Conservation (phyloP, 92 coral and sea anemone genomes). For the Palythoa caribaeorum region DNA sequence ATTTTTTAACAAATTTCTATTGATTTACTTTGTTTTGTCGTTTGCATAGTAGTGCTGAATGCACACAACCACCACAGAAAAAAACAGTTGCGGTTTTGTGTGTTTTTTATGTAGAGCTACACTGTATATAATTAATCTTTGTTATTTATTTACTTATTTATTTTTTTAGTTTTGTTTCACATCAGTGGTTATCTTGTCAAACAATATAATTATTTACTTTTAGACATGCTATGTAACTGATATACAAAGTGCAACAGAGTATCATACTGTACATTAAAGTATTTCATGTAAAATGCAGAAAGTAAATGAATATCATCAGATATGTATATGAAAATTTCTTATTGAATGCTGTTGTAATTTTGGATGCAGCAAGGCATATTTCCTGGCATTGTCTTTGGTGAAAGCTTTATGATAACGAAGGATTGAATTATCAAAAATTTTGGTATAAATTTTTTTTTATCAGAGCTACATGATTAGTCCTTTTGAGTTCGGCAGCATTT, state of each 20-base stretch:
- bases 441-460: conserved; percentile 43
- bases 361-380: conserved; percentile 44
- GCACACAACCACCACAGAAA: conserved; percentile 12
- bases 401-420: conserved; percentile 43
- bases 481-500: conserved; percentile 54
- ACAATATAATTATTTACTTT: conserved; percentile 46
- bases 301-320: conserved; percentile 45
- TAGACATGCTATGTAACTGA: conserved; percentile 41
- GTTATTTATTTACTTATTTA: conserved; percentile 10
- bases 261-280: conserved; percentile 50
- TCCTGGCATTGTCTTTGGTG: conserved; percentile 45
- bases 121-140: conserved; percentile 10
- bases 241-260: conserved; percentile 50
- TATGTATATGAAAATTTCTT: conserved; percentile 31
- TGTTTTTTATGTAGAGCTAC: conserved; percentile 45
- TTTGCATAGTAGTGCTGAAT: conserved; percentile 53
- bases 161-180: conserved; percentile 47
- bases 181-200: conserved; percentile 46
- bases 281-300: conserved; percentile 52
- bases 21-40: conserved; percentile 47
- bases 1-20: conserved; percentile 50
- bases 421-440: conserved; percentile 38
- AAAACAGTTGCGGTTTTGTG: conserved; percentile 14
- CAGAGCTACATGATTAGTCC: conserved; percentile 48
- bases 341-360: conserved; percentile 54